phyloP scores from a whole-genome alignment of 1,140 invertebrate species.

The Myzus persicae region DNA sequence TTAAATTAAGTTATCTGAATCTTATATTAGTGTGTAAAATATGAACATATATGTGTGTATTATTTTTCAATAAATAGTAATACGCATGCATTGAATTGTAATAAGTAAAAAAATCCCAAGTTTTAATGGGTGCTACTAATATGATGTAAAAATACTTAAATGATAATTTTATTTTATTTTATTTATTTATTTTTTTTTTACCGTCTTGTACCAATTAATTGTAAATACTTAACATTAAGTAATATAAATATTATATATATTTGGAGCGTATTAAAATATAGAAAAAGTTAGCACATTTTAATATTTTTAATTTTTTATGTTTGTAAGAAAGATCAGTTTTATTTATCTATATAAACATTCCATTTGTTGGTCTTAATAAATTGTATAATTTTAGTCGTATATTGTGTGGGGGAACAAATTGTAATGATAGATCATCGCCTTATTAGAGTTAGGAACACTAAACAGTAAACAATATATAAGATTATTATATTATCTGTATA shows the following conservation, averaged over 20 bases:
- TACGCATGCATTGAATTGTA: background rate
- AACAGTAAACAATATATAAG: background rate
- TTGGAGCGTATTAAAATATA: constrained; percentile 45
- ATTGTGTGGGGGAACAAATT: constrained; percentile 8
- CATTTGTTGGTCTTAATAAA: background rate
- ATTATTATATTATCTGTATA: background rate
- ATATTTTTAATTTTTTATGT: constrained; percentile 32
- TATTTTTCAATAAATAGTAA: constrained; percentile 33
- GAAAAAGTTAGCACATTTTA: constrained; percentile 48
- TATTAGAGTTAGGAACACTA: constrained; percentile 24
- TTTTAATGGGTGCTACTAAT: constrained; percentile 53
- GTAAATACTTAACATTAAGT: constrained; percentile 38
- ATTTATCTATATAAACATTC: background rate
- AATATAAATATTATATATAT: constrained; percentile 47
- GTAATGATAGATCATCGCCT: constrained; percentile 5
- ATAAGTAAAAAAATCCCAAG: constrained; percentile 42
- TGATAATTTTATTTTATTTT: background rate
- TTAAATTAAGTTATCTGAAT: constrained; percentile 18
- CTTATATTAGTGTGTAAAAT: constrained; percentile 20
- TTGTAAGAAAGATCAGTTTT: background rate
- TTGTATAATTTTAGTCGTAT: background rate
- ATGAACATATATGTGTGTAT: constrained; percentile 8
- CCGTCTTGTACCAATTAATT: constrained; percentile 43
- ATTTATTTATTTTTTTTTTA: constrained; percentile 34
- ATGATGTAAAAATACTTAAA: constrained; percentile 38